A percentile compares a stretch with the other conserved stretches of the same genome.
These are phyloP conservation scores for Apis florea DNA, from an alignment of 1,140 invertebrate species.

Conservation along the genomic window DNA sequence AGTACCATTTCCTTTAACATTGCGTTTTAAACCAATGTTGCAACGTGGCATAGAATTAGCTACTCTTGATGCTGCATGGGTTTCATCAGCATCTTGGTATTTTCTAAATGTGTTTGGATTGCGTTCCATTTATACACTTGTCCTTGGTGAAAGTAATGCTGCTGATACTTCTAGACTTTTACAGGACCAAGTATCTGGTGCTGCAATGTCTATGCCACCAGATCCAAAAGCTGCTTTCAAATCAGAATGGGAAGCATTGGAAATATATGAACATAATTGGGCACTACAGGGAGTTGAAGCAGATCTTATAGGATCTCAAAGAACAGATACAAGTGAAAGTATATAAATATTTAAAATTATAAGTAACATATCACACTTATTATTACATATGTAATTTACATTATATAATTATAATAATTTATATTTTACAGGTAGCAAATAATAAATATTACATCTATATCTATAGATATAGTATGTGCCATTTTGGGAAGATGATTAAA, in stretches of 20 bases:
- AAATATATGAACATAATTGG: constrained; percentile 97
- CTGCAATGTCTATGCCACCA: constrained; percentile 97
- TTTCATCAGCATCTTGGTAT: constrained; percentile 99
- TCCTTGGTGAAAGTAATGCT: constrained; percentile 99
- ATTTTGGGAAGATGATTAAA: constrained; percentile 22
- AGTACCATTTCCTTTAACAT: constrained; percentile 98
- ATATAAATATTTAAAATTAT: constrained; percentile 59
- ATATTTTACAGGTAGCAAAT: constrained; percentile 34
- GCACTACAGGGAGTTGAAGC: constrained; percentile 89
- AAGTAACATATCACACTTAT: not conserved
- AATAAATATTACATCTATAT: constrained; percentile 30
- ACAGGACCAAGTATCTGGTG: constrained; percentile 98
- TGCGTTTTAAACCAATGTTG: constrained; percentile 99
- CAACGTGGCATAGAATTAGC: constrained; percentile 97
- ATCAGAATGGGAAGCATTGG: constrained; percentile 99
- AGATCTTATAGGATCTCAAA: constrained; percentile 79
- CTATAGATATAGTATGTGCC: constrained; percentile 37
- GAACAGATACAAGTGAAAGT: constrained; percentile 69
- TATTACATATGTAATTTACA: not conserved
- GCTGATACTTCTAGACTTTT: constrained; percentile 98
- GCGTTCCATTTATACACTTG: constrained; percentile 97
- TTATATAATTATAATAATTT: not conserved
- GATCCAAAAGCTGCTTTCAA: constrained; percentile 99
- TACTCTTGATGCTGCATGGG: constrained; percentile 99
- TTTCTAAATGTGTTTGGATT: constrained; percentile 99